Base-by-base conservation (phyloP, 1,140 invertebrate genomes). In the Musca domestica region DNA sequence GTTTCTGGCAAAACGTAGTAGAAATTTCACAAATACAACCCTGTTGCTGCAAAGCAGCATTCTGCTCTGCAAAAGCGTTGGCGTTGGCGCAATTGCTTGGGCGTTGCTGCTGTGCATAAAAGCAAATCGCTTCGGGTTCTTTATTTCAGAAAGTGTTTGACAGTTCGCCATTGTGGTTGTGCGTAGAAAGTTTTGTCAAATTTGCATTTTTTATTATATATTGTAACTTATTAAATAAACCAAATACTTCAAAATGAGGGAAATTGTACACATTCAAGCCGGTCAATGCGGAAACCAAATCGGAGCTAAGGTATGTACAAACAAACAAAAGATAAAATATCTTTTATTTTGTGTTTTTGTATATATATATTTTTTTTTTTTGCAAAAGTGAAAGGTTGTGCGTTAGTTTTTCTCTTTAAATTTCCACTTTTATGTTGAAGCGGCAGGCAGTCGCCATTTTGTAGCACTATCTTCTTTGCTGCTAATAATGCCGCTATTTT, bases 281-380 rank as follows among this genome's bases (percentile, higher is more conserved):
- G 92, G 92, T 73, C 92, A 95, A 81, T 95, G 93, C 84, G 93
- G 93, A 73, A 95, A 95, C 85, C 93, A 94, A 84, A 94, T 94
- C 76, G 92, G 92, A 82, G 88, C 91, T 71, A 94, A 93, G 88
- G 69, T 70, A 70, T 52, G 68, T 66, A 25, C 15, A 49, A 7
- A n/a, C 4, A 7, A 2, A 17, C 3, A 41, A 19, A 41, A 17
- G 34, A 34, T 61, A 23, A 58, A 58, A 22, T 25, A 27, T 41
- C 34, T 58, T 58, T 30, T 27, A 12, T 34, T n/a, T 34, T 34
- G 17, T 41, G 6, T 34, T 5, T 58, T 58, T 30, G 5, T 27
- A 3, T 7, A 19, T 22, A 15, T 54, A 23, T n/a, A 56, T 27
- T 12, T 25, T 56, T 56, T 56, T 15, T n/a, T 58, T 58, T 68